A percentile compares a stretch with the other conserved stretches of the same genome.
Evolutionary conservation across 2,888 invertebrate species (phyloP).

Genomic region (Mythimna loreyi): DNA sequence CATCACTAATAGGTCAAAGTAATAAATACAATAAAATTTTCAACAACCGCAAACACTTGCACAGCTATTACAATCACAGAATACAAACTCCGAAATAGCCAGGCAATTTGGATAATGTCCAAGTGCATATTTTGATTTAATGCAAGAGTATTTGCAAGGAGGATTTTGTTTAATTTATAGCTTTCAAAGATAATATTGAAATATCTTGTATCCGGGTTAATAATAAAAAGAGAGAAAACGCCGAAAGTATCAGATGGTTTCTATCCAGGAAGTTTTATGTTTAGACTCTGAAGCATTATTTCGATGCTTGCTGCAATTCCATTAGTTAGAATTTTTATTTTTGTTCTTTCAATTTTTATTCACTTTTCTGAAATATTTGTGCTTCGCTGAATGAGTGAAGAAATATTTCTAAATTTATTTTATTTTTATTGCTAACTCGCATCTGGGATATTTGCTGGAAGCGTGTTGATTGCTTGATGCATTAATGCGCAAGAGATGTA

Average conservation of each 20-base stretch:
- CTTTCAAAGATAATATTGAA: conserved; percentile 6
- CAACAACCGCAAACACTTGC: conserved; percentile 39
- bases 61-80: conserved; percentile 50
- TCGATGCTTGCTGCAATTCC: conserved; percentile 26
- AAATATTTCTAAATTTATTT: neutral
- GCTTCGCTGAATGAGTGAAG: neutral
- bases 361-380: neutral
- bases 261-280: conserved; percentile 28
- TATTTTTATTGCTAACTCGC: too few species aligned
- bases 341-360: conserved; percentile 9
- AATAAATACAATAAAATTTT: conserved; percentile 50
- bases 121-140: conserved; percentile 67
- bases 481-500: too few species aligned
- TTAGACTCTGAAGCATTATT: conserved; percentile 20
- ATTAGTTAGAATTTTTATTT: conserved; percentile 31
- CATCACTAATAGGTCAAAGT: neutral
- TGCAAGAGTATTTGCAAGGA: conserved; percentile 34
- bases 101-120: conserved; percentile 69
- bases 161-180: conserved; percentile 28
- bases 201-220: conserved; percentile 1
- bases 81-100: conserved; percentile 61
- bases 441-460: too few species aligned
- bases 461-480: too few species aligned
- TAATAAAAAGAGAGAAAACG: neutral
- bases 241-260: conserved; percentile 30